Conservation (phyloP, 2,113 vertebrate species). For the Glaucidium brasilianum region DNA sequence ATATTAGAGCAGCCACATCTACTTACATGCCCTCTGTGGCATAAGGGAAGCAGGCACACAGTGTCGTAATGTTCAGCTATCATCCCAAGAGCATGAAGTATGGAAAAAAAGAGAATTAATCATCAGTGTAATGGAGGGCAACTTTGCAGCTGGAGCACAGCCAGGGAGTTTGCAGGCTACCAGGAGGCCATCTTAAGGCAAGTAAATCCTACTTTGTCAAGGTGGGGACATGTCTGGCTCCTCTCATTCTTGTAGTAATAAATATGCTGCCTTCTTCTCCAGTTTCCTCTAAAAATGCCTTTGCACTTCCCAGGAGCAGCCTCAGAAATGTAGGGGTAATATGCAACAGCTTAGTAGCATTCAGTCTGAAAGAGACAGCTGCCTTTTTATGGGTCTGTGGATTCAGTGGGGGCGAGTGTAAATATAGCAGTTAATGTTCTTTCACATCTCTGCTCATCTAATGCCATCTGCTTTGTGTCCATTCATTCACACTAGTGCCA, state of each 20-base stretch:
- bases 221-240: not conserved
- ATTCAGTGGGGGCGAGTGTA: not conserved
- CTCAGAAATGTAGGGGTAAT: not conserved
- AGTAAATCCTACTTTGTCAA: not conserved
- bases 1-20: not conserved
- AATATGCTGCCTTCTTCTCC: not conserved
- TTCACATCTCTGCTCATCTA: not conserved
- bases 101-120: not conserved
- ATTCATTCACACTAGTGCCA: conserved; percentile 27
- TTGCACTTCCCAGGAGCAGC: not conserved
- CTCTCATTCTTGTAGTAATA: not conserved
- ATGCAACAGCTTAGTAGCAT: not conserved
- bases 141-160: not conserved
- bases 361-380: conserved; percentile 19
- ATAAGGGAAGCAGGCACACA: not conserved
- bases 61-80: not conserved
- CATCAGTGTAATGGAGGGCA: not conserved
- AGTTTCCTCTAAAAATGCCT: not conserved
- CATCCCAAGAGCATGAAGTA: not conserved
- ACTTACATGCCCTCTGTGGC: not conserved
- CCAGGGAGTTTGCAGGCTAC: not conserved
- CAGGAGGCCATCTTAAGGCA: not conserved
- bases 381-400: conserved; percentile 41
- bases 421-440: conserved; percentile 49
- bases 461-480: conserved; percentile 41